Percentiles rank a stretch among this genome's conserved stretches.
phyloP scores from a whole-genome alignment of 2,888 invertebrate species.

The Empis stercorea region DNA sequence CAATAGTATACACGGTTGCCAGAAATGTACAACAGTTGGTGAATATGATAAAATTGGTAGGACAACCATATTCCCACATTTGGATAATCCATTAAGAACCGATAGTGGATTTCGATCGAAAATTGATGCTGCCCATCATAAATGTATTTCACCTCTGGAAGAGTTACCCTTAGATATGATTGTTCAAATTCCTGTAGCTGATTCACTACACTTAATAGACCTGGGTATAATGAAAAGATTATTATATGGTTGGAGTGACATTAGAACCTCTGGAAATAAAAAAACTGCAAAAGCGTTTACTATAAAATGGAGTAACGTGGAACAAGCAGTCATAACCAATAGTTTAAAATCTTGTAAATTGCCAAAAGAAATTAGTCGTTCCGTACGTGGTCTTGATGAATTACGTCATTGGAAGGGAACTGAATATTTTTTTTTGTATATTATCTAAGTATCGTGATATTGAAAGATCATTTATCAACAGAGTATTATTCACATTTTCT shows the following conservation, averaged over 20 bases:
- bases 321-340: neutral
- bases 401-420: too few species aligned
- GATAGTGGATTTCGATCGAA: neutral
- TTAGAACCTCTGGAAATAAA: neutral
- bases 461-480: too few species aligned
- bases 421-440: too few species aligned
- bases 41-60: neutral
- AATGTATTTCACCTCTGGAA: neutral
- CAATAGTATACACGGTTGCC: neutral
- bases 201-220: constrained; percentile 3
- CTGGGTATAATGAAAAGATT: too few species aligned
- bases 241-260: neutral
- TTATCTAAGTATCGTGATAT: too few species aligned
- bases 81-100: neutral
- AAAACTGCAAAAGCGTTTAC: neutral
- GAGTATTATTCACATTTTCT: too few species aligned
- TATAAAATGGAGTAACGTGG: neutral
- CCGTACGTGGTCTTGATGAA: too few species aligned
- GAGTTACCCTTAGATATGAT: neutral
- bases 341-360: neutral
- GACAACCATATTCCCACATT: neutral
- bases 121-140: constrained; percentile 1
- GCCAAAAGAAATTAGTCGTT: neutral
- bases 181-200: neutral
- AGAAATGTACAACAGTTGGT: neutral